A percentile compares a stretch with the other conserved stretches of the same genome.
Evolutionary conservation across 1,140 invertebrate genomes (phyloP).

Genomic region (Onthophagus taurus): DNA sequence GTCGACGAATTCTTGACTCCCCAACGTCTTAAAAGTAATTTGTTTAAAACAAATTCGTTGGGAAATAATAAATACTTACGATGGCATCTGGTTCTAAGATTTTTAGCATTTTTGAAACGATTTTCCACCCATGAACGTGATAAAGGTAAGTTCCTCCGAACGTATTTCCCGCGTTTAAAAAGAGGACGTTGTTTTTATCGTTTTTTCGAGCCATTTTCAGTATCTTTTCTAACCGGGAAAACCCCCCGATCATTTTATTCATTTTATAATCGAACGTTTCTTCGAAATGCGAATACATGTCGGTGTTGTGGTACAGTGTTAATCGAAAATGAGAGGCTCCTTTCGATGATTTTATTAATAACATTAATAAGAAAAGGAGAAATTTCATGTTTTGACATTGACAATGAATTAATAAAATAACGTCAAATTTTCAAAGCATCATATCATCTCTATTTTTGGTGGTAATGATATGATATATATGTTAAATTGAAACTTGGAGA

Average conservation of each 20-base stretch:
- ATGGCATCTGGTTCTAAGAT: slow-evolving; percentile 69
- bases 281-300: slow-evolving; percentile 80
- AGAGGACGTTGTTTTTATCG: slow-evolving; percentile 49
- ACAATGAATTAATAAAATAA: no score
- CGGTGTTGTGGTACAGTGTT: slow-evolving; percentile 85
- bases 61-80: slow-evolving; percentile 50
- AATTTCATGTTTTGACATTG: no score
- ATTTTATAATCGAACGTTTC: slow-evolving; percentile 53
- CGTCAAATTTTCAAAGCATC: no score
- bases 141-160: slow-evolving; percentile 82
- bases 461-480: no score
- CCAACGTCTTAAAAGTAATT: no score
- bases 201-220: slow-evolving; percentile 45
- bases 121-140: slow-evolving; percentile 64
- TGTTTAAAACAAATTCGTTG: no score
- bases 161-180: slow-evolving; percentile 81
- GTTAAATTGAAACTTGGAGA: no score
- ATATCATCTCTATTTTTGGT: no score
- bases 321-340: no score
- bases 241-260: slow-evolving; percentile 52
- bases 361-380: no score
- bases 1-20: slow-evolving; percentile 92
- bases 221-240: slow-evolving; percentile 60
- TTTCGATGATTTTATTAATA: no score
- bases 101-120: slow-evolving; percentile 68